phyloP scores from a whole-genome alignment of 2,113 vertebrate species.

The Hippoglossus stenolepis region DNA sequence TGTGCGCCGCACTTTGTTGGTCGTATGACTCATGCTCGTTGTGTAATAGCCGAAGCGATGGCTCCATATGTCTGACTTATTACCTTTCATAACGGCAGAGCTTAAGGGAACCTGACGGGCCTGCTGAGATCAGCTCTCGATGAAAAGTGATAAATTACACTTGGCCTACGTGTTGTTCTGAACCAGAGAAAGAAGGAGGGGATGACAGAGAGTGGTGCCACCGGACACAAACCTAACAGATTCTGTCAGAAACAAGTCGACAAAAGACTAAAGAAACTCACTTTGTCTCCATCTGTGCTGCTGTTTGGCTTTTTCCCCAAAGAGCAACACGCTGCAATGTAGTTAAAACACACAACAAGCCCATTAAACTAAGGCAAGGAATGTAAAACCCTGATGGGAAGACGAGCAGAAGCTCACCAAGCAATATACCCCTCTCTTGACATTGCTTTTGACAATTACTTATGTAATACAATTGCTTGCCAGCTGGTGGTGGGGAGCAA shows the following conservation, averaged over 20 bases:
- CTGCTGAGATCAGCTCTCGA: background rate
- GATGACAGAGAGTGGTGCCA: too few species aligned
- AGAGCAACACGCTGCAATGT: slow-evolving; percentile 8
- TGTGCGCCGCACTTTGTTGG: slow-evolving; percentile 32
- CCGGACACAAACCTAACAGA: too few species aligned
- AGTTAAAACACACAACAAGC: slow-evolving; percentile 47
- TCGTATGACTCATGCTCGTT: slow-evolving; percentile 36
- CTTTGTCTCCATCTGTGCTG: background rate
- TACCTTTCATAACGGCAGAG: background rate
- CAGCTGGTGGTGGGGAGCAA: slow-evolving; percentile 72
- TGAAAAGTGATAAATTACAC: slow-evolving; percentile 6
- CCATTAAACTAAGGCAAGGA: slow-evolving; percentile 44
- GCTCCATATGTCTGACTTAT: slow-evolving; percentile 8
- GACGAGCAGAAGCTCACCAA: slow-evolving; percentile 47
- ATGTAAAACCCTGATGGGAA: slow-evolving; percentile 37
- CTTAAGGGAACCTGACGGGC: background rate
- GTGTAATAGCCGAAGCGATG: slow-evolving; percentile 9
- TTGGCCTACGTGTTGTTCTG: too few species aligned
- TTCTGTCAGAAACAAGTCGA: too few species aligned
- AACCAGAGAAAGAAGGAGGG: background rate
- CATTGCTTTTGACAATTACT: slow-evolving; percentile 75
- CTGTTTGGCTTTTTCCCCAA: background rate
- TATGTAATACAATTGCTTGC: slow-evolving; percentile 74
- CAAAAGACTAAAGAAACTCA: background rate
- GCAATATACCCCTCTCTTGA: slow-evolving; percentile 59